These are phyloP conservation scores for Myotis findleyi DNA, from an alignment of 2,797 vertebrate genomes.

Conservation along the genomic window DNA sequence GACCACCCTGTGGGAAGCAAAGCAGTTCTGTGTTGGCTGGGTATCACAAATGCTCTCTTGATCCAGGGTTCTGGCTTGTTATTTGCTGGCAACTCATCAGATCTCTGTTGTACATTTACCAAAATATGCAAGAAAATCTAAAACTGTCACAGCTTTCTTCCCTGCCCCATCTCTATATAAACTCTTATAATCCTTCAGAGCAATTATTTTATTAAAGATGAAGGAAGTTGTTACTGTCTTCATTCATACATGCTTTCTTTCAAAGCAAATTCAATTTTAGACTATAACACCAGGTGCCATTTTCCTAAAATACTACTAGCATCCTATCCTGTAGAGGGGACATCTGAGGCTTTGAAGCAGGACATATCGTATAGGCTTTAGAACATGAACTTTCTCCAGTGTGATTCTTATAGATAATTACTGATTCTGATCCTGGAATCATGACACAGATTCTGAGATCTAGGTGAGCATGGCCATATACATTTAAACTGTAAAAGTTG, in stretches of 20 bases:
- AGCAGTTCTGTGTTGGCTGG: constrained; percentile 87
- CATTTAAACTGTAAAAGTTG: constrained; percentile 6
- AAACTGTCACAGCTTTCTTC: background rate
- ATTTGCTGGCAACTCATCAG: constrained; percentile 71
- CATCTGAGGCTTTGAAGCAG: background rate
- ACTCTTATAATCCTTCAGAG: constrained; percentile 63
- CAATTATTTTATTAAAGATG: constrained; percentile 49
- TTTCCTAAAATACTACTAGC: background rate
- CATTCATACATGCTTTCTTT: background rate
- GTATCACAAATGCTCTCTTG: constrained; percentile 86
- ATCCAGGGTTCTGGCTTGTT: constrained; percentile 80
- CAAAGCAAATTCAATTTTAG: background rate
- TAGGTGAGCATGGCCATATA: background rate
- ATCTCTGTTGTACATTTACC: constrained; percentile 75
- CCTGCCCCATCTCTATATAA: background rate
- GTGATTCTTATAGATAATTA: background rate
- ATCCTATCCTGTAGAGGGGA: background rate
- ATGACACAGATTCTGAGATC: background rate
- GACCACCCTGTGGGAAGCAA: constrained; percentile 91
- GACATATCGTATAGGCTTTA: background rate
- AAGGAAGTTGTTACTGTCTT: background rate
- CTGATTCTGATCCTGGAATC: background rate
- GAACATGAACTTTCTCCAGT: background rate
- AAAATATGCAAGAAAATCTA: constrained; percentile 61
- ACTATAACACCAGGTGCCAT: constrained; percentile 4